phyloP scores from a whole-genome alignment of 2,113 vertebrate species.

The Ctenodactylus gundi region DNA sequence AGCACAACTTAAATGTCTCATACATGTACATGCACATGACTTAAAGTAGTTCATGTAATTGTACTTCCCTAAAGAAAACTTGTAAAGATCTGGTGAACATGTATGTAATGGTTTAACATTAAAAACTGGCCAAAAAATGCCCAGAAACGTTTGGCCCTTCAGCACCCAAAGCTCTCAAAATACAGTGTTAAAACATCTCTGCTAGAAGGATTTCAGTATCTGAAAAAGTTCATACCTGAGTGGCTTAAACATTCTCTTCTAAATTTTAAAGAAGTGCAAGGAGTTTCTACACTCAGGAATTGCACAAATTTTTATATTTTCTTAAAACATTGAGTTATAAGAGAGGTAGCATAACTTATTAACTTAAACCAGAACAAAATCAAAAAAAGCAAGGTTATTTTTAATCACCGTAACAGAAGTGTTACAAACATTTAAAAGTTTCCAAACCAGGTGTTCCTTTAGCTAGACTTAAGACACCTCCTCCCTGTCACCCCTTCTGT shows the following conservation, averaged over 20 bases:
- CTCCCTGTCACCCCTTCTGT: conserved; percentile 53
- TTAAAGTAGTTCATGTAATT: conserved; percentile 28
- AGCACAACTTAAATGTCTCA: background rate
- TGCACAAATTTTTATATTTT: conserved; percentile 67
- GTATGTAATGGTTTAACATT: conserved; percentile 53
- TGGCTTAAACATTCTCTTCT: conserved; percentile 59
- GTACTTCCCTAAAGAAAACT: conserved; percentile 69
- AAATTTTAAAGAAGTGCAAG: conserved; percentile 80
- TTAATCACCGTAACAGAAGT: conserved; percentile 48
- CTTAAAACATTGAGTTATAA: conserved; percentile 72
- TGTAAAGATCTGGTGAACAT: conserved; percentile 72
- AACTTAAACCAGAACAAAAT: conserved; percentile 48
- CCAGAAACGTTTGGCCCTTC: conserved; percentile 76
- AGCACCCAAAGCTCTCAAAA: conserved; percentile 76
- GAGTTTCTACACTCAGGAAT: conserved; percentile 71
- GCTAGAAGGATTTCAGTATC: conserved; percentile 72
- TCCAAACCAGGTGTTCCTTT: background rate
- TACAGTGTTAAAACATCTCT: conserved; percentile 71
- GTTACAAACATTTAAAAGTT: conserved; percentile 52
- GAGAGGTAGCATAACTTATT: conserved; percentile 85
- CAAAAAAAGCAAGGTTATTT: conserved; percentile 69
- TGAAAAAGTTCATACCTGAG: conserved; percentile 78
- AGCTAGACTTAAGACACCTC: conserved; percentile 44
- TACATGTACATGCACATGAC: background rate
- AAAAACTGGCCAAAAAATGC: conserved; percentile 74